Percentiles rank a stretch among this genome's conserved stretches.
Conservation (phyloP, 35 echinoderm and acorn worm genomes). For the Stichopus chloronotus region DNA sequence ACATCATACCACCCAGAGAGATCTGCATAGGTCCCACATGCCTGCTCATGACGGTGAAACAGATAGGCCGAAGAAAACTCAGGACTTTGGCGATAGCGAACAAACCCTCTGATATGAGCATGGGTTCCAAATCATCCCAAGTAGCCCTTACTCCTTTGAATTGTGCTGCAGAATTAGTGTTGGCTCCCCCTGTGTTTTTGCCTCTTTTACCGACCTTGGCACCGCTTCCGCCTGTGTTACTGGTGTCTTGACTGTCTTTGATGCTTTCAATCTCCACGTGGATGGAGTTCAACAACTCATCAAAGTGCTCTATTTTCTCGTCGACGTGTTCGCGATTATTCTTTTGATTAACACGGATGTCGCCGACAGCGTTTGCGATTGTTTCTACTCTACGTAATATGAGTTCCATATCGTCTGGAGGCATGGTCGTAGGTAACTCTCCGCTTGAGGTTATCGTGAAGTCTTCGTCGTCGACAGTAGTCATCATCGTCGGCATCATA, state of each 20-base stretch:
- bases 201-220: conserved; percentile 8
- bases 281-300: background rate
- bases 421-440: conserved; percentile 12
- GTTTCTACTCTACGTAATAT: conserved; percentile 30
- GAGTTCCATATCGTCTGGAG: conserved; percentile 3
- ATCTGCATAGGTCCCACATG: conserved; percentile 99
- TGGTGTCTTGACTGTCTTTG: background rate
- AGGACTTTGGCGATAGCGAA: conserved; percentile 98
- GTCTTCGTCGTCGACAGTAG: conserved; percentile 60
- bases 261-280: conserved; percentile 52
- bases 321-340: background rate
- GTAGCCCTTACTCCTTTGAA: conserved; percentile 43
- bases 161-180: background rate
- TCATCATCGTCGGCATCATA: conserved; percentile 18
- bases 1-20: conserved; percentile 97
- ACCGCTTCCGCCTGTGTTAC: background rate
- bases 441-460: conserved; percentile 46
- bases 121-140: conserved; percentile 75
- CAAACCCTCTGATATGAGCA: conserved; percentile 87
- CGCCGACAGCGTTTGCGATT: conserved; percentile 35
- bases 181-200: background rate
- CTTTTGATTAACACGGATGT: conserved; percentile 38
- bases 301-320: background rate
- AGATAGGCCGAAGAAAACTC: conserved; percentile 89
- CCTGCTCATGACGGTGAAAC: conserved; percentile 91